These are phyloP conservation scores for Salvator merianae DNA, from an alignment of 2,113 vertebrate genomes.

Conservation along the genomic window DNA sequence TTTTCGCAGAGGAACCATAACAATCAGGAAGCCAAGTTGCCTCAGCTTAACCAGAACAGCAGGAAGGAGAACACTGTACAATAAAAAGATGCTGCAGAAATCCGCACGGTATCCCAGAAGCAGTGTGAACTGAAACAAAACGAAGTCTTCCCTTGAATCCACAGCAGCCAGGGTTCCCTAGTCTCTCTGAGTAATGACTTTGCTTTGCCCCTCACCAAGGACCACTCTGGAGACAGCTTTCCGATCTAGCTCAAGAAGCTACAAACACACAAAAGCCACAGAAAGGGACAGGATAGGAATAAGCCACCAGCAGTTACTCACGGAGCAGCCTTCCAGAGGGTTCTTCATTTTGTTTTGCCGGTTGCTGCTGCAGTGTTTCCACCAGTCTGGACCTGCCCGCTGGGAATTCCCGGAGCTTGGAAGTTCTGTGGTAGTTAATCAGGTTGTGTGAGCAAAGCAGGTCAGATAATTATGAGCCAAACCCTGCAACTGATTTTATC, in stretches of 20 bases:
- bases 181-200: neutral
- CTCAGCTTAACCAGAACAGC: too few relatives aligned
- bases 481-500: conserved; percentile 55
- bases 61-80: too few relatives aligned
- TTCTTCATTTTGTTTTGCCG: conserved; percentile 82
- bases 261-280: neutral
- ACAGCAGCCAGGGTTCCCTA: neutral
- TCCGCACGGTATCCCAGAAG: neutral
- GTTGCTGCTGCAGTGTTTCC: conserved; percentile 52
- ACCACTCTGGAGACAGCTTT: neutral
- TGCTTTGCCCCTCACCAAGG: too few relatives aligned
- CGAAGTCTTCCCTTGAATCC: neutral
- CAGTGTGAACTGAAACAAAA: neutral
- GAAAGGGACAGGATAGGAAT: too few relatives aligned
- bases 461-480: conserved; percentile 41
- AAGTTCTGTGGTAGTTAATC: conserved; percentile 18
- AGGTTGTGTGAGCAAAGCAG: conserved; percentile 52
- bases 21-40: neutral
- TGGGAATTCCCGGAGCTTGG: conserved; percentile 54
- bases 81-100: neutral
- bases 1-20: neutral
- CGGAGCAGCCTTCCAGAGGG: conserved; percentile 77
- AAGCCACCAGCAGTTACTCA: conserved; percentile 75
- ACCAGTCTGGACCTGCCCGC: conserved; percentile 37
- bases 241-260: too few relatives aligned